These are phyloP conservation scores for Alsophila aescularia DNA, from an alignment of 2,888 invertebrate genomes.

Conservation along the genomic window DNA sequence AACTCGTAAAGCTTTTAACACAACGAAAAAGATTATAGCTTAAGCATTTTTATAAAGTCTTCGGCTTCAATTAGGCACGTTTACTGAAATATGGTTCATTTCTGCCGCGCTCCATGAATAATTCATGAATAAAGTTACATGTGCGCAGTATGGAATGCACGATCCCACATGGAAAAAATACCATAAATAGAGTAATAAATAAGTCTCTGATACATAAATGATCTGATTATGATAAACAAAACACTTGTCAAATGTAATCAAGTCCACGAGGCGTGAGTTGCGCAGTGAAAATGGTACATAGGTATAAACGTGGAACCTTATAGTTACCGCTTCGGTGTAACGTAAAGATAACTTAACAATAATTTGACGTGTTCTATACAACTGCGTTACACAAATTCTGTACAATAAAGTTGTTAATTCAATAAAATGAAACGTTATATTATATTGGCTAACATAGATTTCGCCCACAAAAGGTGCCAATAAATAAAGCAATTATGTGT, in stretches of 20 bases:
- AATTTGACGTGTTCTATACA: constrained; percentile 48
- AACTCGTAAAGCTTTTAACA: no score
- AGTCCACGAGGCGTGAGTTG: constrained; percentile 69
- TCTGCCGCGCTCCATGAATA: constrained; percentile 36
- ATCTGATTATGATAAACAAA: constrained; percentile 58
- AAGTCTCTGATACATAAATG: constrained; percentile 47
- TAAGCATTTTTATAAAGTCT: not conserved
- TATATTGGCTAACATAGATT: constrained; percentile 22
- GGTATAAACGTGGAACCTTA: not conserved
- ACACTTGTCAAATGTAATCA: constrained; percentile 54
- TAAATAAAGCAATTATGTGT: not conserved
- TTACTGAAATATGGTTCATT: constrained; percentile 29
- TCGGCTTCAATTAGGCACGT: constrained; percentile 13
- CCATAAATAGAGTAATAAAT: constrained; percentile 45
- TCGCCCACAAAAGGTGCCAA: not conserved
- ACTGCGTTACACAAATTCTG: constrained; percentile 50
- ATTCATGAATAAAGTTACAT: constrained; percentile 35
- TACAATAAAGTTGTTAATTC: constrained; percentile 24
- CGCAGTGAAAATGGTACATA: constrained; percentile 54
- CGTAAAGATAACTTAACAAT: constrained; percentile 50
- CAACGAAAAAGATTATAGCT: not conserved
- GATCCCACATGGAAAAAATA: constrained; percentile 35
- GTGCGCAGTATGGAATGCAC: constrained; percentile 43
- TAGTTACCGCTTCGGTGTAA: constrained; percentile 49
- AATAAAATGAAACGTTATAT: constrained; percentile 25